These are phyloP conservation scores for Fukomys damarensis DNA, from an alignment of 2,113 vertebrate genomes.

Conservation along the genomic window DNA sequence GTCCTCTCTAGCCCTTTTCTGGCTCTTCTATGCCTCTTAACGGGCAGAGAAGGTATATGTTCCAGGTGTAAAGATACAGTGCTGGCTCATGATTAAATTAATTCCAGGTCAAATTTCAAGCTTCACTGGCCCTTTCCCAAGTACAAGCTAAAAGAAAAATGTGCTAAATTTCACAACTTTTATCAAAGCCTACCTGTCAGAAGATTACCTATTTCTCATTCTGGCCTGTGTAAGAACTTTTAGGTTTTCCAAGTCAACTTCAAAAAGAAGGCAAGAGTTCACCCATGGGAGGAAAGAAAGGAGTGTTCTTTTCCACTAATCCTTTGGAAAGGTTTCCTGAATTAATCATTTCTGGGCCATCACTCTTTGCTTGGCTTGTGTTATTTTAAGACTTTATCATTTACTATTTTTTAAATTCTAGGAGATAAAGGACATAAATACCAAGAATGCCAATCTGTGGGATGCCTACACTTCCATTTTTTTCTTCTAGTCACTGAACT, in stretches of 20 bases:
- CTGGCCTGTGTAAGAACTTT: not conserved
- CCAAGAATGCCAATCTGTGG: slow-evolving; percentile 72
- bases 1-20: not conserved
- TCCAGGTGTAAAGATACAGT: slow-evolving; percentile 64
- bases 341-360: slow-evolving; percentile 70
- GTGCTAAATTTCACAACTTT: slow-evolving; percentile 73
- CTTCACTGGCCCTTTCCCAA: slow-evolving; percentile 57
- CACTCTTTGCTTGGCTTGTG: slow-evolving; percentile 69
- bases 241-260: slow-evolving; percentile 50
- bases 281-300: slow-evolving; percentile 33
- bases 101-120: slow-evolving; percentile 67
- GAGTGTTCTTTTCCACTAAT: slow-evolving; percentile 54
- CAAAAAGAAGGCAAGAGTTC: slow-evolving; percentile 70
- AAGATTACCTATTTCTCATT: slow-evolving; percentile 57
- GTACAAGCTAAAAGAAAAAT: slow-evolving; percentile 65
- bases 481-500: slow-evolving; percentile 20
- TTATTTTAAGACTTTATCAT: slow-evolving; percentile 79
- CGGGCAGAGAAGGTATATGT: not conserved
- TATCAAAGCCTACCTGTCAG: slow-evolving; percentile 55
- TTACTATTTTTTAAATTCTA: slow-evolving; percentile 73
- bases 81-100: slow-evolving; percentile 62
- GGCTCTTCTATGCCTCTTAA: slow-evolving; percentile 23
- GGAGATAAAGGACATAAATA: slow-evolving; percentile 74
- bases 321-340: slow-evolving; percentile 66
- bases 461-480: slow-evolving; percentile 61